Percentiles rank a stretch among this genome's conserved stretches.
These are phyloP conservation scores for Ctenosaura bakeri DNA, from an alignment of 2,797 vertebrate species.

Conservation along the genomic window DNA sequence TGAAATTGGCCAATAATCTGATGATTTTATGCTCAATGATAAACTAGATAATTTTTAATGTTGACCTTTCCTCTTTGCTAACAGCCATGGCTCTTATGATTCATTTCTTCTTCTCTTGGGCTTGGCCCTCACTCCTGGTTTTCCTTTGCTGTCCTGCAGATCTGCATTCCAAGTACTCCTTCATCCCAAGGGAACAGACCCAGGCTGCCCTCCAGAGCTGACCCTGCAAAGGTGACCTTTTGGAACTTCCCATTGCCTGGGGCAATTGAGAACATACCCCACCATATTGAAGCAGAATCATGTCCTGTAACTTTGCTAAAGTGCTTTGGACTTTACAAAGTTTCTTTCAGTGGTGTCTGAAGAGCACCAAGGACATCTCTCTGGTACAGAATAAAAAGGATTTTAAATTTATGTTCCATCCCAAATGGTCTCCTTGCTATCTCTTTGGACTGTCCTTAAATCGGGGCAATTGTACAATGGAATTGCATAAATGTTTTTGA, in stretches of 20 bases:
- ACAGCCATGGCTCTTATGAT: no score
- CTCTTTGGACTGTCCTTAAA: slow-evolving; percentile 13
- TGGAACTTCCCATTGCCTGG: neutral
- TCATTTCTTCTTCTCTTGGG: neutral
- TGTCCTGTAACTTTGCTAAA: neutral
- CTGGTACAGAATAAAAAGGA: slow-evolving; percentile 20
- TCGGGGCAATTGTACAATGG: slow-evolving; percentile 35
- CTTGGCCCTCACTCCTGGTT: neutral
- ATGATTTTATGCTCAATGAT: neutral
- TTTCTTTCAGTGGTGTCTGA: neutral
- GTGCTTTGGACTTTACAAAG: neutral
- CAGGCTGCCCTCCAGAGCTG: no score
- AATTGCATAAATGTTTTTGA: slow-evolving; percentile 19
- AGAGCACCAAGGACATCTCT: slow-evolving; percentile 42
- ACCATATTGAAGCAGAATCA: slow-evolving; percentile 14
- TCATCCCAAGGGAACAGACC: neutral
- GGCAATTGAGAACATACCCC: neutral
- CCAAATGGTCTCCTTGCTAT: slow-evolving; percentile 24
- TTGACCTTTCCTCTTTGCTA: neutral
- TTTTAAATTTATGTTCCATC: slow-evolving; percentile 26
- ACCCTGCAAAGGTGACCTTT: neutral
- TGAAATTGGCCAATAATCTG: neutral
- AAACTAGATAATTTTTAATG: no score
- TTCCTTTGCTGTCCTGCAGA: neutral
- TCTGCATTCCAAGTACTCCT: neutral